A percentile compares a stretch with the other conserved stretches of the same genome.
Conservation (phyloP, 2,888 invertebrate species). For the Caenorhabditis sp. region DNA sequence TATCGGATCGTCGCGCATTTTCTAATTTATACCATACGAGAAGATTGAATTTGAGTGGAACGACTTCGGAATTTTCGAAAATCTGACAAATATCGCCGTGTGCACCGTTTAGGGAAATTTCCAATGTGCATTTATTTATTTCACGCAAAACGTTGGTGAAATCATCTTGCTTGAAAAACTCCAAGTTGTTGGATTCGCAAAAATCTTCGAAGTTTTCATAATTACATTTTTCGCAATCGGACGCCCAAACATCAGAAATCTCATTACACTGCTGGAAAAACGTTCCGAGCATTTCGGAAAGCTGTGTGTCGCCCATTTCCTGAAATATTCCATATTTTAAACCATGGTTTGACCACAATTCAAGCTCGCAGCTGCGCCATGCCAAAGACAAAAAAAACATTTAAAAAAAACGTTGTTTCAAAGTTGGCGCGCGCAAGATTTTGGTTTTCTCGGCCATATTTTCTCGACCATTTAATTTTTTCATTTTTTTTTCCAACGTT, state of each 20-base stretch:
- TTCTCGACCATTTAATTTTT: background rate
- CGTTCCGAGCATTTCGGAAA: constrained; percentile 12
- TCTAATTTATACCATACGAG: constrained; percentile 28
- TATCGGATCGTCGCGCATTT: constrained; percentile 5
- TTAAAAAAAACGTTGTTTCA: background rate
- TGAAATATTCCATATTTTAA: background rate
- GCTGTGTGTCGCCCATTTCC: constrained; percentile 1
- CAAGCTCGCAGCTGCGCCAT: background rate
- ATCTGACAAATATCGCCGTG: constrained; percentile 17
- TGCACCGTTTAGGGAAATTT: constrained; percentile 2
- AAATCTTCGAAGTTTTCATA: constrained; percentile 36
- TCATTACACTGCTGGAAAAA: constrained; percentile 16
- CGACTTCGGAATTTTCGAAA: constrained; percentile 12
- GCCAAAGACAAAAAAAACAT: background rate
- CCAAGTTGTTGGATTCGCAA: constrained; percentile 2
- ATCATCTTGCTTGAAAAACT: constrained; percentile 20
- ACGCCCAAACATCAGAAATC: constrained; percentile 18
- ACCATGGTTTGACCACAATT: background rate
- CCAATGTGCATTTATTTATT: constrained; percentile 15
- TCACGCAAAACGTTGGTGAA: constrained; percentile 15
- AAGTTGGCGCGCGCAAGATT: background rate
- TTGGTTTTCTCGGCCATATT: background rate
- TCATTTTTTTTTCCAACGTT: too few relatives aligned
- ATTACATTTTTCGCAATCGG: constrained; percentile 21
- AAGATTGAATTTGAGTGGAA: constrained; percentile 19